phyloP scores from a whole-genome alignment of 1,140 invertebrate species.

The Drosophila ogumai region DNA sequence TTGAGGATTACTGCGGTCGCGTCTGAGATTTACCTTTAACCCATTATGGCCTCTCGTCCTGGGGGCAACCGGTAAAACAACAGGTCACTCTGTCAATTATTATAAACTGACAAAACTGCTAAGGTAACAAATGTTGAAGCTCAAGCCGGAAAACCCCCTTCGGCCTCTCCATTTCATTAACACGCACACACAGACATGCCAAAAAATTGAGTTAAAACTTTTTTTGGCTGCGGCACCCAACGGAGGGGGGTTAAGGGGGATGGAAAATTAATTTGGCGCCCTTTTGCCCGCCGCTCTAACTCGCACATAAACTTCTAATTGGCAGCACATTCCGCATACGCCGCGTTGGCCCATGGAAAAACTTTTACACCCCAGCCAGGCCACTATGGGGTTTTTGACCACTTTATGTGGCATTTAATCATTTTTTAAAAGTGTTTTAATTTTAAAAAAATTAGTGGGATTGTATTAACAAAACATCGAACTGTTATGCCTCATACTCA shows the following conservation, averaged over 20 bases:
- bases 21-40: conserved; percentile 50
- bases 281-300: conserved; percentile 41
- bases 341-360: conserved; percentile 56
- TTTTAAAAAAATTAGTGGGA: no score
- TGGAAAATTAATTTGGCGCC: conserved; percentile 70
- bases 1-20: conserved; percentile 41
- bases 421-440: no score
- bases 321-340: conserved; percentile 77
- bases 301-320: conserved; percentile 80
- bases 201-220: conserved; percentile 71
- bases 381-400: no score
- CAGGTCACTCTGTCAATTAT: conserved; percentile 69
- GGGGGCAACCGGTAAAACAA: background rate
- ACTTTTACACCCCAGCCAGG: conserved; percentile 30
- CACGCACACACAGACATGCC: conserved; percentile 59
- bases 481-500: no score
- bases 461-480: no score
- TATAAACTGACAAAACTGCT: conserved; percentile 68
- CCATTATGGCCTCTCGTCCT: conserved; percentile 19
- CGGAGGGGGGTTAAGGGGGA: background rate
- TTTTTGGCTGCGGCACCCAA: conserved; percentile 6
- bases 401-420: no score
- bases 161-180: conserved; percentile 70
- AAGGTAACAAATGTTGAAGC: conserved; percentile 53
- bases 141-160: conserved; percentile 8